Evolutionary conservation across 2,888 invertebrate species (phyloP).

Genomic region (Apotomis betuletana): DNA sequence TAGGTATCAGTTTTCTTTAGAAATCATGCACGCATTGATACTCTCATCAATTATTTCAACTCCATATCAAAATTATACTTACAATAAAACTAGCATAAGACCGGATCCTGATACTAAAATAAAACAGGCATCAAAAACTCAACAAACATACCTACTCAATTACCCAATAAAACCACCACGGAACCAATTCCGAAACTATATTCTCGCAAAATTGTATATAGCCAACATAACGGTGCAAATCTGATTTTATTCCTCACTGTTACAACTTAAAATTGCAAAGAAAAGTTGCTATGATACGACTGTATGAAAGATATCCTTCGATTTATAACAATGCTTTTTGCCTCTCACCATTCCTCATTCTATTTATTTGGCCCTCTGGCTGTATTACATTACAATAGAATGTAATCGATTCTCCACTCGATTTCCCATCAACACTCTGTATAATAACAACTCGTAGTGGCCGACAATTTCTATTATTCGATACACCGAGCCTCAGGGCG

Average conservation of each 20-base stretch:
- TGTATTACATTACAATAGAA: slow-evolving; percentile 42
- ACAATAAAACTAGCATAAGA: neutral
- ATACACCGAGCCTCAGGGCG: slow-evolving; percentile 34
- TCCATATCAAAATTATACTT: neutral
- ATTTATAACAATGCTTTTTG: slow-evolving; percentile 38
- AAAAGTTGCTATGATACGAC: neutral
- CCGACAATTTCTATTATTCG: slow-evolving; percentile 42
- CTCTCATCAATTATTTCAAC: no score
- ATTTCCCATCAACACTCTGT: slow-evolving; percentile 41
- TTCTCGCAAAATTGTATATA: slow-evolving; percentile 10
- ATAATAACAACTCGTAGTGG: slow-evolving; percentile 37
- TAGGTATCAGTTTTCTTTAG: no score
- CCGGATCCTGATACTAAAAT: neutral
- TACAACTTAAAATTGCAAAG: neutral
- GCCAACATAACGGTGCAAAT: neutral
- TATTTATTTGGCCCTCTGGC: slow-evolving; percentile 40
- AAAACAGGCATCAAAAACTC: slow-evolving; percentile 3
- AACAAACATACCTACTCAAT: slow-evolving; percentile 19
- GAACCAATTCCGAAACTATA: slow-evolving; percentile 19
- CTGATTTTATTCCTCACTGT: neutral
- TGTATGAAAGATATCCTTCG: slow-evolving; percentile 23
- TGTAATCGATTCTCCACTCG: slow-evolving; percentile 41
- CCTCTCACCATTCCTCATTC: slow-evolving; percentile 38
- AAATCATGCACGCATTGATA: no score
- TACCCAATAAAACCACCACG: slow-evolving; percentile 11